Evolutionary conservation across 1,140 invertebrate species (phyloP).

Genomic region (Halyomorpha halys): DNA sequence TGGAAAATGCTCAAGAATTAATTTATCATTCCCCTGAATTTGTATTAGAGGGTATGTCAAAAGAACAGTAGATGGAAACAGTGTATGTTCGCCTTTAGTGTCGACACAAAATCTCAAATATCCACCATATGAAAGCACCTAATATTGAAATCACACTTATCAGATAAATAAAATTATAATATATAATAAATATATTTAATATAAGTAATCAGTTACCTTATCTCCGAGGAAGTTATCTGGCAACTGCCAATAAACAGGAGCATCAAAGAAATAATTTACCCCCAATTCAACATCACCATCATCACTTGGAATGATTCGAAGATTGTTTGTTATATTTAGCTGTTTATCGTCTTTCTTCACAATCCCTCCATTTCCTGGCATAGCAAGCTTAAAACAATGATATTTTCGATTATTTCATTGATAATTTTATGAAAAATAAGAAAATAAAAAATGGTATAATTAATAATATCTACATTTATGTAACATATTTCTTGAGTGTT

Average conservation of each 20-base stretch:
- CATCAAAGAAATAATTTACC: slow-evolving; percentile 51
- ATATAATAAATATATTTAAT: neutral
- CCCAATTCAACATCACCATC: slow-evolving; percentile 54
- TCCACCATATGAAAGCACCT: slow-evolving; percentile 86
- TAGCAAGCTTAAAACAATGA: slow-evolving; percentile 35
- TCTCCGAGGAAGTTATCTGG: slow-evolving; percentile 77
- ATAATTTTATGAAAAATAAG: neutral
- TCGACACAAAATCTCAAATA: slow-evolving; percentile 67
- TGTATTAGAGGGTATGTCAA: slow-evolving; percentile 68
- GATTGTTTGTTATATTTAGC: slow-evolving; percentile 47
- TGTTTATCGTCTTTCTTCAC: slow-evolving; percentile 29
- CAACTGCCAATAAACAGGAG: slow-evolving; percentile 77
- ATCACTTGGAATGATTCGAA: slow-evolving; percentile 54
- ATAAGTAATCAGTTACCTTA: slow-evolving; percentile 43
- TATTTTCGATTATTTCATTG: neutral
- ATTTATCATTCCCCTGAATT: slow-evolving; percentile 63
- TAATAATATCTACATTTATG: slow-evolving; percentile 36
- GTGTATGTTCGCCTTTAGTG: slow-evolving; percentile 47
- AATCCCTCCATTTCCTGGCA: slow-evolving; percentile 37
- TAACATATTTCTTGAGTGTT: slow-evolving; percentile 40
- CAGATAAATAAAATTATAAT: neutral
- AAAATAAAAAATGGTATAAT: neutral
- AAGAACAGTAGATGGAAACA: slow-evolving; percentile 47
- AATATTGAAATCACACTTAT: slow-evolving; percentile 27
- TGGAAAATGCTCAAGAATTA: slow-evolving; percentile 67